phyloP scores from a whole-genome alignment of 2,797 vertebrate genomes.

The Myotis myotis region DNA sequence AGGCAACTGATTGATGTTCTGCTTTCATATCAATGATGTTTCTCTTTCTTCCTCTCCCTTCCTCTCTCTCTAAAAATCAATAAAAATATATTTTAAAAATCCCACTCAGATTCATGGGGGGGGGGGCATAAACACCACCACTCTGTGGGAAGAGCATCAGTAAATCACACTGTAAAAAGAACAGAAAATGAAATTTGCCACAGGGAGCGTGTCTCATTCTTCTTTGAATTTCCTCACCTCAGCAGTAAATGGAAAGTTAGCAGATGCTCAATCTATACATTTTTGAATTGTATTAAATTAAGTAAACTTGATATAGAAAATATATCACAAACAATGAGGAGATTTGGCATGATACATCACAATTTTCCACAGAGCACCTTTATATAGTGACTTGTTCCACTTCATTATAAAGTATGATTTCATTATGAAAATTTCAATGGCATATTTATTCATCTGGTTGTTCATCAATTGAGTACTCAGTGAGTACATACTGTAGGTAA shows the following conservation, averaged over 20 bases:
- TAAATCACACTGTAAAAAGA: not conserved
- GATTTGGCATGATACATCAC: conserved; percentile 57
- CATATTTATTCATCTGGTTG: conserved; percentile 70
- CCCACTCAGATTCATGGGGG: not conserved
- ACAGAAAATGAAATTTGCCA: conserved; percentile 30
- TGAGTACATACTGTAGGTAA: conserved; percentile 56
- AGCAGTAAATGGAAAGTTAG: conserved; percentile 43
- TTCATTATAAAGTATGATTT: conserved; percentile 78
- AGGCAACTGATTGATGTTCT: too few species aligned
- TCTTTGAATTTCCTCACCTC: conserved; percentile 29
- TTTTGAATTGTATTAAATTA: conserved; percentile 67
- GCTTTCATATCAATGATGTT: too few species aligned
- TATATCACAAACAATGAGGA: conserved; percentile 63
- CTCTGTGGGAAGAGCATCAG: not conserved
- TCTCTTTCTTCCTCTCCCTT: too few species aligned
- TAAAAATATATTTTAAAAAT: not conserved
- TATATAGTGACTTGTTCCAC: conserved; percentile 66
- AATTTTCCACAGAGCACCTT: conserved; percentile 63
- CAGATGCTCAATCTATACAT: conserved; percentile 64
- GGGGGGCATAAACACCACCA: not conserved
- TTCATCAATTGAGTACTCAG: conserved; percentile 65
- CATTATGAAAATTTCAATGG: conserved; percentile 70
- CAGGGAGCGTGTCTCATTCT: conserved; percentile 4
- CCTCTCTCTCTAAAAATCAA: too few species aligned
- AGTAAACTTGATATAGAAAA: conserved; percentile 68